Percentiles rank a stretch among this genome's conserved stretches.
These are phyloP conservation scores for Habroteleia sp. DNA, from an alignment of 2,888 invertebrate species.

Conservation along the genomic window DNA sequence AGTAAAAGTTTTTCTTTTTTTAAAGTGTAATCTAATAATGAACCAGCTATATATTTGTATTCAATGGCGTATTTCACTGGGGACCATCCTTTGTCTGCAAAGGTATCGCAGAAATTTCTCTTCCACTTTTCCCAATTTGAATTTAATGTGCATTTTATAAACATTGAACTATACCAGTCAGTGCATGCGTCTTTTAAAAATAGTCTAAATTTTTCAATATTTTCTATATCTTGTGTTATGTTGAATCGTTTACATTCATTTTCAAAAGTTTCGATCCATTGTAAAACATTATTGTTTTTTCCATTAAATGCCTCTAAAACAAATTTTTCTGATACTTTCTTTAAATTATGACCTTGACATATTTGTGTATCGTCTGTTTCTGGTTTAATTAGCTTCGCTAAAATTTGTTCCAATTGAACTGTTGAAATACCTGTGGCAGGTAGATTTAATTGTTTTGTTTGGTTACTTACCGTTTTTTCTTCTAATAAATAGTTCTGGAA, in stretches of 20 bases:
- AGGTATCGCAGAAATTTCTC: constrained; percentile 55
- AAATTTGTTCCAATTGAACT: constrained; percentile 32
- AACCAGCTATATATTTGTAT: constrained; percentile 47
- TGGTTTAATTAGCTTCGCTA: constrained; percentile 25
- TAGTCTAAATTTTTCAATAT: constrained; percentile 47
- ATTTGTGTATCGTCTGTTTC: constrained; percentile 16
- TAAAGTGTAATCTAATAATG: constrained; percentile 57
- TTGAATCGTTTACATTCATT: constrained; percentile 63
- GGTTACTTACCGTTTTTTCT: background rate
- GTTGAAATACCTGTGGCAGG: constrained; percentile 16
- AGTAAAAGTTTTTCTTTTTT: constrained; percentile 65
- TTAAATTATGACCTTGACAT: constrained; percentile 30
- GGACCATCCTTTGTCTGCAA: constrained; percentile 58
- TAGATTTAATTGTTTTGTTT: background rate
- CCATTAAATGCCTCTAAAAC: constrained; percentile 62
- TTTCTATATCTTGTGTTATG: constrained; percentile 37
- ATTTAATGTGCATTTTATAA: constrained; percentile 35
- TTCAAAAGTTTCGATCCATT: constrained; percentile 65
- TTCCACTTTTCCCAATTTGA: constrained; percentile 49
- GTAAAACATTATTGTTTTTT: constrained; percentile 62
- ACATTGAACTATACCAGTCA: constrained; percentile 62
- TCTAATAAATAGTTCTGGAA: constrained; percentile 15
- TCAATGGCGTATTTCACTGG: constrained; percentile 53
- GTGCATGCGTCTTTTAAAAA: constrained; percentile 38
- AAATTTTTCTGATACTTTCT: constrained; percentile 57